These are phyloP conservation scores for Leptopilina myrica DNA, from an alignment of 2,888 invertebrate species.

Conservation along the genomic window DNA sequence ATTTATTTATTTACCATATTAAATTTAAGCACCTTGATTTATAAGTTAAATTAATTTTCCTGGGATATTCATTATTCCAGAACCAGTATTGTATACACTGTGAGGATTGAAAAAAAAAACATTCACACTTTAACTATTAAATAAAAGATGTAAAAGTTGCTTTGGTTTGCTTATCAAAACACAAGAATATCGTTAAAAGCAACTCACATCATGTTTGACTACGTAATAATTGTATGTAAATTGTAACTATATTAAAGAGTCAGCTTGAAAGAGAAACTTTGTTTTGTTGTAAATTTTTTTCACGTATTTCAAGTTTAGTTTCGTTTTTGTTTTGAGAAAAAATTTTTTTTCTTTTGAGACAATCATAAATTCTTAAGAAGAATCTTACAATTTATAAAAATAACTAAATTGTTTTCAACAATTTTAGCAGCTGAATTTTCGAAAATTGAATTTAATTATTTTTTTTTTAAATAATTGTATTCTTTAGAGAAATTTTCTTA, in stretches of 20 bases:
- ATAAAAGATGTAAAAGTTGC: slow-evolving; percentile 60
- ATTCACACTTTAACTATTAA: slow-evolving; percentile 57
- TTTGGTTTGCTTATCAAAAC: slow-evolving; percentile 62
- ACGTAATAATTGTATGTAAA: slow-evolving; percentile 64
- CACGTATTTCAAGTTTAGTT: not conserved
- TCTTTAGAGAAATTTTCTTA: too few species aligned
- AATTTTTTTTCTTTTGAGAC: too few species aligned
- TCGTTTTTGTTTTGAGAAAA: too few species aligned
- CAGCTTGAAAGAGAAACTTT: slow-evolving; percentile 49
- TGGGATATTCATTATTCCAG: slow-evolving; percentile 46
- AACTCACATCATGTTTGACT: slow-evolving; percentile 57
- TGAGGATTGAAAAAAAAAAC: slow-evolving; percentile 40
- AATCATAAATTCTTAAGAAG: too few species aligned
- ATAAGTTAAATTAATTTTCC: slow-evolving; percentile 55
- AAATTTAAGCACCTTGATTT: slow-evolving; percentile 54
- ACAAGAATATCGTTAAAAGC: slow-evolving; percentile 49
- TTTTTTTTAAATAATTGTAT: too few species aligned
- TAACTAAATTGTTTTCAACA: too few species aligned
- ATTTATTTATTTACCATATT: slow-evolving; percentile 48
- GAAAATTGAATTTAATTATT: too few species aligned
- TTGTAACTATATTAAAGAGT: slow-evolving; percentile 64
- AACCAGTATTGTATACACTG: slow-evolving; percentile 62
- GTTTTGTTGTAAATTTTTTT: not conserved
- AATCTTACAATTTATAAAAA: too few species aligned
- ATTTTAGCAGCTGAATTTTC: too few species aligned